Evolutionary conservation across 1,140 invertebrate genomes (phyloP), one percentile per base, ranked within the genome.

Genomic region (Tetramorium simillimum): DNA sequence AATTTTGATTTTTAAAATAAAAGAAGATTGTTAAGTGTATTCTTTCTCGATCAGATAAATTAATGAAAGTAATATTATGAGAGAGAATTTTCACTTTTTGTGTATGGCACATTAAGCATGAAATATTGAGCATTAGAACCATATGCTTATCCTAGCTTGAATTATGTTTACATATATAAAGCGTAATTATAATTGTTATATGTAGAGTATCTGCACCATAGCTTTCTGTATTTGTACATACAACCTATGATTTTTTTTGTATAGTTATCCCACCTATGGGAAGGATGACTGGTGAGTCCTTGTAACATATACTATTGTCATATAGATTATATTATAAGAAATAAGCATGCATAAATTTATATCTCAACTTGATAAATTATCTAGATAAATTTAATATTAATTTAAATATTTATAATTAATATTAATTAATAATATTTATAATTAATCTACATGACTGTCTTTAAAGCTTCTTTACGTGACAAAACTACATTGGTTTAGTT

Each of bases 211-310:
- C 73, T 88, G 88, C 88, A 92, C 87, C 76, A 86, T 82, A 92
- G 88, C 85, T 91, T 91, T 90, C 91, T 92, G 92, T 91, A 92
- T 91, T 93, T 94, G 93, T 93, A 94, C 90, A 94, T 94, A 94
- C 89, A 91, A 94, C 89, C 88, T 94, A 92, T 92, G 82, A 92
- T 95, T 95, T 84, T 84, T 93, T 94, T 94, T 93, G 92, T 95
- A 94, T 96, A 96, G 96, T 96, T 96, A 96, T 95, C 95, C 95
- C 93, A 95, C 95, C 93, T 96, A 96, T 95, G 95, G 95, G 93
- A 96, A 96, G 95, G 96, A 96, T 94, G 96, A 96, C 93, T 96
- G 96, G 96, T 96, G 95, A 96, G 96, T 96, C 93, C 89, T 91
- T 93, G 91, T 91, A 93, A 92, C 92, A 93, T 93, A 92, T 94